Percentiles rank a stretch among this genome's conserved stretches.
Conservation (phyloP, 2,888 invertebrate genomes). For the Apamea epomidion region DNA sequence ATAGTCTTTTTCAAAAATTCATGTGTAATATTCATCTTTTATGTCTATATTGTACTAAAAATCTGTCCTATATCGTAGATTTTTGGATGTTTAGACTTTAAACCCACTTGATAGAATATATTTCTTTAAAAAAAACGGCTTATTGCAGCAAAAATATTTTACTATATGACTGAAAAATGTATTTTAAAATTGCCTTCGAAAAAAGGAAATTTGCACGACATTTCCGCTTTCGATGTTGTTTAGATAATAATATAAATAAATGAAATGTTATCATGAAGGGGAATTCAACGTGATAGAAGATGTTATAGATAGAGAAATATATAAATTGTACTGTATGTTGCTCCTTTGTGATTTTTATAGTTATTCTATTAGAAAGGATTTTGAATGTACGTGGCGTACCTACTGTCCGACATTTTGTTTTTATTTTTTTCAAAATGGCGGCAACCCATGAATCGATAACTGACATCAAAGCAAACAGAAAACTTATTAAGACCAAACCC, state of each 20-base stretch:
- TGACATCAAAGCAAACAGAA: too few species aligned
- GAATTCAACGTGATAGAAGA: constrained; percentile 34
- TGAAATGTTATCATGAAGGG: constrained; percentile 1
- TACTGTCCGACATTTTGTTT: too few species aligned
- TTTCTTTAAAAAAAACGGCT: constrained; percentile 23
- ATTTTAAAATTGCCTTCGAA: constrained; percentile 47
- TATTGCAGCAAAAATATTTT: constrained; percentile 28
- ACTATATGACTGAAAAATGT: constrained; percentile 49
- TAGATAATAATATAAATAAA: constrained; percentile 16
- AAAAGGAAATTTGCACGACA: constrained; percentile 19
- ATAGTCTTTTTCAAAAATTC: background rate
- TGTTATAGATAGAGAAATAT: background rate
- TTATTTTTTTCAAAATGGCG: too few species aligned
- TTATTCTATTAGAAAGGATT: background rate
- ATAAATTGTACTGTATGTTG: constrained; percentile 15
- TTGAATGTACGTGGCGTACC: too few species aligned
- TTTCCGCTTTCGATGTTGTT: constrained; percentile 57
- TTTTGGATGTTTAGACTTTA: constrained; percentile 14
- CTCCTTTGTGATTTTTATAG: constrained; percentile 20
- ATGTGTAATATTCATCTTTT: background rate
- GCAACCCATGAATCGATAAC: too few species aligned
- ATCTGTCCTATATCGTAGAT: constrained; percentile 11
- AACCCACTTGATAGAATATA: constrained; percentile 9
- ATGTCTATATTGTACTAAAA: background rate
- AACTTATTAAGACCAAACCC: too few species aligned